Evolutionary conservation across 2,888 invertebrate genomes (phyloP), one percentile per base, ranked within the genome.

Genomic region (Lamproptera curius): DNA sequence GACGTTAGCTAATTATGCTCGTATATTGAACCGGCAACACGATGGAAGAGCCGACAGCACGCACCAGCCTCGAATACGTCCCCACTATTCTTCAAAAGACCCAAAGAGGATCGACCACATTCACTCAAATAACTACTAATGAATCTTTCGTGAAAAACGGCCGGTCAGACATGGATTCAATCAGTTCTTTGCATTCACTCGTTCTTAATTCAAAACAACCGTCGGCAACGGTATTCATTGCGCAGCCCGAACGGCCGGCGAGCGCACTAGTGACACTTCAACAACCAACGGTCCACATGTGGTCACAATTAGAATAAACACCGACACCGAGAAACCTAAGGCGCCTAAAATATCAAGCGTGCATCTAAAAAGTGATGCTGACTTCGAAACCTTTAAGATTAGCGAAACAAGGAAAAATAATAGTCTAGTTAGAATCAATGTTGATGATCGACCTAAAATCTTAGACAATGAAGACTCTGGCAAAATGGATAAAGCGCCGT

Each of bases 221-320:
- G 76, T 76, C 84, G 65, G 73, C 87, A 87, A 88, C 88, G 87
- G 88, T 88, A 86, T 87, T 85, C 67, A 70, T 88, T 75, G 85
- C 88, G 84, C 86, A 78, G 85, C 86, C 56, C 77, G 78, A 76
- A 73, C 83, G 65, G 77, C 70, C 77, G 79, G 65, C 71, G 78
- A 84, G 71, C 74, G 76, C 69, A 67, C 73, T 68, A 61, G 80
- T 76, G 85, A 84, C 82, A 79, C 77, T 60, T 59, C 53, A 42
- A 67, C 62, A 50, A 57, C 71, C 62, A 80, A 76, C 75, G 86
- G 81, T 54, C 87, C 85, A 61, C 92, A 92, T 81, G 92, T 93
- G 63, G 92, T 93, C 55, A 93, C 92, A 60, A 93, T 93, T 67
- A 89, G 90, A 70, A 92, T 93, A 73, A 92, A 91, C 73, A 91